Base-by-base conservation (phyloP, 2,888 invertebrate genomes). In the Zygothrica quintamaculata region DNA sequence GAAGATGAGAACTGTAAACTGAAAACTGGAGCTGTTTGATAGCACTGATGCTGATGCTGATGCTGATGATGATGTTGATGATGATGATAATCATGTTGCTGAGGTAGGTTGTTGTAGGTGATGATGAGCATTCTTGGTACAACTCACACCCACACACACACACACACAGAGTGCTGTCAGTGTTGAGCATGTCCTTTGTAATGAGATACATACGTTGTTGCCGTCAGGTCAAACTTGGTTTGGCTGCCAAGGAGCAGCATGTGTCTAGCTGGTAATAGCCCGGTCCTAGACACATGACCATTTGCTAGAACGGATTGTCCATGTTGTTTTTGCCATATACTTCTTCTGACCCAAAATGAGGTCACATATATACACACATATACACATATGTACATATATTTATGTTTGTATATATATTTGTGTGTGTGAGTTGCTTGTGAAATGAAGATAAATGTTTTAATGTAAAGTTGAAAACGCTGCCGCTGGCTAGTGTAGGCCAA, bases 371-470 rank as follows among this genome's bases (percentile, higher is more conserved):
- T 9, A 13, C 4, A 3, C 15, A 5, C 16, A 12, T 37, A 9
- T 37, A 9, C 9, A 4, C n/a, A n/a, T n/a, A n/a, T n/a, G n/a
- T n/a, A n/a, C n/a, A n/a, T n/a, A n/a, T n/a, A n/a, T n/a, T 26
- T 4, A 8, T 34, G 34, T 34, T 7, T 42, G 8, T 48, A 26
- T n/a, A 25, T 22, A 8, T 15, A 11, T n/a, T 18, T 18, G 34
- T 52, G 44, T 50, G 31, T 59, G 39, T 34, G 47, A 50, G 48
- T 52, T 52, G 50, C 48, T 65, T 59, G 46, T 62, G 64, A 74
- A 78, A 81, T 73, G 67, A 79, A 77, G 82, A 81, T 77, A 73
- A 81, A 81, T 79, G 78, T 69, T 78, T 57, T 50, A 78, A 68
- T 76, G 74, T 59, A 71, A 74, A 80, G 76, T 72, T 76, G 60